Evolutionary conservation across 2,888 invertebrate species (phyloP).

Genomic region (Agrotis exclamationis): DNA sequence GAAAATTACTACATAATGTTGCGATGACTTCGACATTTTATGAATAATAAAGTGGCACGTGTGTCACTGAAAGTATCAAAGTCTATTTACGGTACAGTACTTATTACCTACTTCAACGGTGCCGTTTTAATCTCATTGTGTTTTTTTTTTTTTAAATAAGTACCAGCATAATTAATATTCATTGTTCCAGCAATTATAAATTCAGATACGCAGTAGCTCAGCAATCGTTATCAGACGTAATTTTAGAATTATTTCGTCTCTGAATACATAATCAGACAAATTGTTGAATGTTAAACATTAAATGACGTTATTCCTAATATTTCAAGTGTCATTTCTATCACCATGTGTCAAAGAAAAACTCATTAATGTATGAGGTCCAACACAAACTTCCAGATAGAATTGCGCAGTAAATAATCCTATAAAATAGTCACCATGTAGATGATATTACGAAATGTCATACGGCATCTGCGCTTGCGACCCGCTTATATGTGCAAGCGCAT

Average conservation of each 20-base stretch:
- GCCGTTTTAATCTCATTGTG: neutral
- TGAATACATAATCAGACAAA: constrained; percentile 18
- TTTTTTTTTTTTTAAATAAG: neutral
- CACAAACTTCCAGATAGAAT: constrained; percentile 45
- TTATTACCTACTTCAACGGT: neutral
- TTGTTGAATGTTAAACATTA: constrained; percentile 28
- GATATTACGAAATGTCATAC: constrained; percentile 63
- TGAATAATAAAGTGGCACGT: constrained; percentile 18
- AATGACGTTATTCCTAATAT: constrained; percentile 35
- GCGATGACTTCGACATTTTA: constrained; percentile 3
- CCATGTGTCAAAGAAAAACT: constrained; percentile 48
- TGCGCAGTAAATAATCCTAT: constrained; percentile 54
- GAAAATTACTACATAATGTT: constrained; percentile 38
- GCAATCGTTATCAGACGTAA: neutral
- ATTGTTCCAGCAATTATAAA: neutral
- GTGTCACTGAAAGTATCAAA: neutral
- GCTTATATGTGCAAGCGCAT: constrained; percentile 64
- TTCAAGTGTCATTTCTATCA: constrained; percentile 36
- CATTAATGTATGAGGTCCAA: constrained; percentile 47
- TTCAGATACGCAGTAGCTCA: constrained; percentile 13
- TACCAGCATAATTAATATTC: neutral
- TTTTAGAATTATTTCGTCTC: constrained; percentile 8
- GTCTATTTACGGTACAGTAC: neutral
- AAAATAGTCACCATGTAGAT: constrained; percentile 56
- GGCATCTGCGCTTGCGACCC: constrained; percentile 62